Conservation (phyloP, 2,113 vertebrate species). For the Microcebus ravelobensis region DNA sequence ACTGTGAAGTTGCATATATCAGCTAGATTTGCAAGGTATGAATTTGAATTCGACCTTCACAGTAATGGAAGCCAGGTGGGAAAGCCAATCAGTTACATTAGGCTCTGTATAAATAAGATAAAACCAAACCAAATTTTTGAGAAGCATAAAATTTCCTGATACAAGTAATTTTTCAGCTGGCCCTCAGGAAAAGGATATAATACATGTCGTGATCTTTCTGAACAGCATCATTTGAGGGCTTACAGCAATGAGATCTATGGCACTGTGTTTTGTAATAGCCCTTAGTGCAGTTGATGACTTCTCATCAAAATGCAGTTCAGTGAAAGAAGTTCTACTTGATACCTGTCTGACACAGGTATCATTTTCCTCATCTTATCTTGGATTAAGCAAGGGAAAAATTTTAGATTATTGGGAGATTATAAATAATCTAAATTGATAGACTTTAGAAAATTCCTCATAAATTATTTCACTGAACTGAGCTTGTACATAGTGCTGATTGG, state of each 20-base stretch:
- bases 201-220: background rate
- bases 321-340: background rate
- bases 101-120: background rate
- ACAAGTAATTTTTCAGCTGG: background rate
- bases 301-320: background rate
- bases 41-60: background rate
- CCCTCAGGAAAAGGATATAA: background rate
- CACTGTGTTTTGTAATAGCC: background rate
- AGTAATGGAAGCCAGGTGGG: background rate
- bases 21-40: background rate
- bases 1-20: background rate
- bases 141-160: background rate
- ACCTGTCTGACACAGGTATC: background rate
- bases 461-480: background rate
- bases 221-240: background rate
- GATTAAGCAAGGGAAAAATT: background rate
- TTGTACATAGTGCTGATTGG: background rate
- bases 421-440: background rate
- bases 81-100: background rate
- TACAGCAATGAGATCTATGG: background rate
- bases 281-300: background rate
- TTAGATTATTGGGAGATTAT: background rate
- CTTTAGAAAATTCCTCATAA: background rate
- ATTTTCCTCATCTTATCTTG: background rate
- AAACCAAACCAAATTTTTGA: background rate